phyloP scores from a whole-genome alignment of 2,113 vertebrate genomes.

The Heterochromis multidens region DNA sequence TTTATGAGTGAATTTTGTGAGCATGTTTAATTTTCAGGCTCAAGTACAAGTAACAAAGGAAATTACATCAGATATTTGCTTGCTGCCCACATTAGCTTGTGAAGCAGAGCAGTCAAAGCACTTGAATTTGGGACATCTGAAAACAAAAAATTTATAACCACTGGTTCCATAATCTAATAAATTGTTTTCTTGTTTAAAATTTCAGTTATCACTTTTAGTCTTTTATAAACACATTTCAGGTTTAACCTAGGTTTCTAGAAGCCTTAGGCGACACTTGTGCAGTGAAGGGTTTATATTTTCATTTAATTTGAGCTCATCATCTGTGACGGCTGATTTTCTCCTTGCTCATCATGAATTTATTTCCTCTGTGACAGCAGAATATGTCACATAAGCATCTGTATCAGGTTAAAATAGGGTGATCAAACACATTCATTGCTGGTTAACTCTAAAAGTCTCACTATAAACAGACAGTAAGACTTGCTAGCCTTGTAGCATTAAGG shows the following conservation, averaged over 20 bases:
- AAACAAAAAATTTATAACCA: no score
- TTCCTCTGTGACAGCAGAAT: not conserved
- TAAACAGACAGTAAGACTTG: not conserved
- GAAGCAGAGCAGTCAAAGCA: accelerated
- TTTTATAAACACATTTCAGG: not conserved
- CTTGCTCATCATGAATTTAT: not conserved
- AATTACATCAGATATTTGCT: not conserved
- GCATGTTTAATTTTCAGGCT: not conserved
- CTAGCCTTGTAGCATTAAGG: not conserved
- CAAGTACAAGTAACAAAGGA: accelerated
- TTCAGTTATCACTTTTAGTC: not conserved
- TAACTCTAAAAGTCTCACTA: not conserved
- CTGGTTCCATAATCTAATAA: not conserved
- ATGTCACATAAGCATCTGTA: not conserved
- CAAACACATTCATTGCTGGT: not conserved
- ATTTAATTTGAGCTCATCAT: not conserved
- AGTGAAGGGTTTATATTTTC: not conserved
- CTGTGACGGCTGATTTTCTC: not conserved
- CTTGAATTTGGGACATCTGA: no score
- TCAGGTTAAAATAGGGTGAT: not conserved
- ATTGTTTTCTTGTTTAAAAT: not conserved
- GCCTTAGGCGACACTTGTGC: not conserved
- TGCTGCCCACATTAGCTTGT: not conserved
- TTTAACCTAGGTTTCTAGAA: not conserved
- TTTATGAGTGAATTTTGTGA: not conserved